Conservation (phyloP, 2,888 invertebrate genomes). For the Plagiodera versicolora region DNA sequence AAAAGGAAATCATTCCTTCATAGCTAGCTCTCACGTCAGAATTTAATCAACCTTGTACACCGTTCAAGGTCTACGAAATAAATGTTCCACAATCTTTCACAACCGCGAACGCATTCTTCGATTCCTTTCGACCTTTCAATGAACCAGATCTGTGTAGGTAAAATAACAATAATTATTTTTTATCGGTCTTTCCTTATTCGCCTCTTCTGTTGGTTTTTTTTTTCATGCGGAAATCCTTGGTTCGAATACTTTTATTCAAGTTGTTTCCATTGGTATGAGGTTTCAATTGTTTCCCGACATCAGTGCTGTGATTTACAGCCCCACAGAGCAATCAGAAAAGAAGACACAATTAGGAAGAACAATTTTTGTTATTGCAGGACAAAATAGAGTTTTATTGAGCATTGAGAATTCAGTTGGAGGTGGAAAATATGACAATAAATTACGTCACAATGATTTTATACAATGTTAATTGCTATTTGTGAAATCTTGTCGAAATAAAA, state of each 20-base stretch:
- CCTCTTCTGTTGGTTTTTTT: neutral
- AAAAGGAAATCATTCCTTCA: neutral
- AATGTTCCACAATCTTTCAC: constrained; percentile 2
- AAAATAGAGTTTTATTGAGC: too few species aligned
- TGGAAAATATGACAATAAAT: too few species aligned
- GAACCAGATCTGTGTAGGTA: constrained; percentile 7
- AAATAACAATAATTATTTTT: constrained; percentile 4
- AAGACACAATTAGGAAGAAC: too few species aligned
- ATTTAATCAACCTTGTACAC: neutral
- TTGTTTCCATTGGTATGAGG: too few species aligned
- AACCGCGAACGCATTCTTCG: constrained; percentile 3
- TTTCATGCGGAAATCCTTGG: constrained; percentile 14
- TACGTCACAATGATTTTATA: too few species aligned
- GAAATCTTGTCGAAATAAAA: too few species aligned
- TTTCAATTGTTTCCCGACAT: too few species aligned
- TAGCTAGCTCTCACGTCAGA: neutral
- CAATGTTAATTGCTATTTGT: too few species aligned
- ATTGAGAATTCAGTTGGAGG: too few species aligned
- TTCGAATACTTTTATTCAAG: neutral
- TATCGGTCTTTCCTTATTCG: constrained; percentile 5
- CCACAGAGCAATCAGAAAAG: too few species aligned
- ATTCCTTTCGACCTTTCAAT: constrained; percentile 13
- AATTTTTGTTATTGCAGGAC: too few species aligned
- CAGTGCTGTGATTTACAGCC: too few species aligned
- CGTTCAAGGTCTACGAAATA: constrained; percentile 7